Conservation (phyloP, 2,113 vertebrate species). For the Mustelus asterias region DNA sequence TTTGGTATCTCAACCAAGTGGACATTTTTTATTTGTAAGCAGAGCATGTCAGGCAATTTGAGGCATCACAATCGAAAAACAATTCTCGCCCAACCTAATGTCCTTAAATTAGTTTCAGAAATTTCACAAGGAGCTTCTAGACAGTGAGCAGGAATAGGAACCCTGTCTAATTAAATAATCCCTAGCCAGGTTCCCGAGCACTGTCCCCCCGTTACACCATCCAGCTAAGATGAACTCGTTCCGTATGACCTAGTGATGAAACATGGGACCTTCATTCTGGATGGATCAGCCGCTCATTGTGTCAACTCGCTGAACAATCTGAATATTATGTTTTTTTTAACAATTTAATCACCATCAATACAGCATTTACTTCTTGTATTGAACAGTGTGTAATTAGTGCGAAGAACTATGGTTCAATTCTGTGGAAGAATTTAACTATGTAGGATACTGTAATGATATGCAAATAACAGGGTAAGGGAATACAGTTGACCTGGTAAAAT, state of each 20-base stretch:
- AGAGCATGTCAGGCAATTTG: background rate
- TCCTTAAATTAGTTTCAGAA: background rate
- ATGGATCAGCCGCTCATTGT: background rate
- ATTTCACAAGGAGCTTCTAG: background rate
- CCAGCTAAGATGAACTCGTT: background rate
- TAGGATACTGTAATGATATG: background rate
- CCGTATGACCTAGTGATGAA: background rate
- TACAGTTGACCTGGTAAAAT: constrained; percentile 25
- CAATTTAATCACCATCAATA: background rate
- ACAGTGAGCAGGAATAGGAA: background rate
- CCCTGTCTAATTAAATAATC: background rate
- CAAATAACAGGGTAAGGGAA: background rate
- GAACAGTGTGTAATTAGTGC: background rate
- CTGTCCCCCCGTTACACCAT: background rate
- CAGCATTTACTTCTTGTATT: background rate
- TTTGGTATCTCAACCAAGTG: background rate
- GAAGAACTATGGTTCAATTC: background rate
- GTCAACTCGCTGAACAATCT: background rate
- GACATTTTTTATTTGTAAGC: background rate
- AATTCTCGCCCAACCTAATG: background rate
- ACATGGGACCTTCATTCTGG: background rate
- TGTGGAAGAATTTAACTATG: background rate
- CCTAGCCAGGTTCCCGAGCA: background rate
- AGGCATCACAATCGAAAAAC: background rate
- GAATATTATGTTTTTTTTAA: background rate